phyloP scores from a whole-genome alignment of 2,113 vertebrate genomes.

The crab-eating macaque (Macaca fascicularis) region T2T-MFA8v1.1 NC_088381.1:85574501-85575000 shows the following conservation, averaged over 20 bases:
- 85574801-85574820: neutral
- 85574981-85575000: neutral
- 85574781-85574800: neutral
- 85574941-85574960: constrained; percentile 13
- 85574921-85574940: neutral
- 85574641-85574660: constrained; percentile 38
- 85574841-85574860: neutral
- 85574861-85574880: neutral
- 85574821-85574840: neutral
- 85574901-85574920: neutral
- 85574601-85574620: neutral
- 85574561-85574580: constrained; percentile 16
- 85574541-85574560: constrained; percentile 4
- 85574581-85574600: constrained; percentile 39
- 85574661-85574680: constrained; percentile 32
- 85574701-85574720: neutral
- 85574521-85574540: constrained; percentile 31
- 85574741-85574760: neutral
- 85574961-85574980: neutral
- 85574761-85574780: neutral
- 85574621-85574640: neutral
- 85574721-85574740: constrained; percentile 14
- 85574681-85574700: neutral
- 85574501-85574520: constrained; percentile 27
- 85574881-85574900: neutral